Base-by-base conservation (phyloP, 2,797 vertebrate species). In the Falco concolor region DNA sequence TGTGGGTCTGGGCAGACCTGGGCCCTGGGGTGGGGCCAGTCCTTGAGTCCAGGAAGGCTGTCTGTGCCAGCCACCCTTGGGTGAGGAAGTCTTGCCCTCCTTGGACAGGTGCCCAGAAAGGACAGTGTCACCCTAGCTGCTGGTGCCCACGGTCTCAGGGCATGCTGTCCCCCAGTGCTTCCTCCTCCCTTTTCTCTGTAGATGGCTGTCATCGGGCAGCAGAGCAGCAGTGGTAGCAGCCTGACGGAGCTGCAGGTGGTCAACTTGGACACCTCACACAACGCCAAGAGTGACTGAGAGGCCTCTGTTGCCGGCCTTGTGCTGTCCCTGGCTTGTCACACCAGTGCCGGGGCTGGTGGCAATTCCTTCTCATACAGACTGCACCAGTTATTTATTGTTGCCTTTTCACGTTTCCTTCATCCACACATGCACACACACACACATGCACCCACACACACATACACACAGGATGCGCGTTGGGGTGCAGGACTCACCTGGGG, bases 201-300 rank as follows among this genome's bases (percentile, higher is more conserved):
- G 94, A 98, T 99, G 99, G 99, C 99, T 97, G 99, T 99, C 97
- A 99, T 99, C 97, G 99, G 99, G 24, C 99, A 99, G 97, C 99
- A 99, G 98, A 98, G 99, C 96, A 98, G 98, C 98, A 98, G 98
- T 87, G 98, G 98, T 98, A 98, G 98, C 98, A 99, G 99, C 98
- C 97, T 99, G 98, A 99, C 99, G 5, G 99, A 99, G 98, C 98
- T 99, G 85, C 99, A 99, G 98, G 99, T 99, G 96, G 98, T 99
- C 93, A 99, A 99, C 97, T 97, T 99, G 97, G 99, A 99, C 42
- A 94, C 98, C 20, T 93, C 98, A 53, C 99, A 99, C 96, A 99
- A 97, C 98, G 97, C 98, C 91, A 99, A 99, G 98, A 98, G 97
- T 87, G 99, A 99, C 97, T 99, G 99, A 99, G 96, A 96, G 93